Evolutionary conservation across 2,113 vertebrate species (phyloP).

Genomic region (Amblyopsis rosae): DNA sequence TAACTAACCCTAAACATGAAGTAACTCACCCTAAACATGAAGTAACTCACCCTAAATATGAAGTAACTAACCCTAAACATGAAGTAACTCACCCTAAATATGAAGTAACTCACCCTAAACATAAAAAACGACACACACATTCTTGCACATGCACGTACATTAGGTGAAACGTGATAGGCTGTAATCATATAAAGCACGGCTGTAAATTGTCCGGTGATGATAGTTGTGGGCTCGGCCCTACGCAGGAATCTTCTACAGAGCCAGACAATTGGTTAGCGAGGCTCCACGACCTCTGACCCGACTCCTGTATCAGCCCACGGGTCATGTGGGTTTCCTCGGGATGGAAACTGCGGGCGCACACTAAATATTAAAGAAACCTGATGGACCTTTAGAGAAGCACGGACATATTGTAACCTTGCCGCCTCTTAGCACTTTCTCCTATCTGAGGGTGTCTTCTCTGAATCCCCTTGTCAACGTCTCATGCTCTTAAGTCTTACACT

Average conservation of each 20-base stretch:
- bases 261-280: constrained; percentile 13
- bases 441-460: too few relatives aligned
- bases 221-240: constrained; percentile 63
- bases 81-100: too few relatives aligned
- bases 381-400: too few relatives aligned
- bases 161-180: constrained; percentile 53
- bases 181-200: constrained; percentile 70
- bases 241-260: constrained; percentile 34
- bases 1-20: too few relatives aligned
- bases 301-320: background rate
- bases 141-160: background rate
- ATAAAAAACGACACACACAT: background rate
- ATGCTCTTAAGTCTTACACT: too few relatives aligned
- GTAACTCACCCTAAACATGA: too few relatives aligned
- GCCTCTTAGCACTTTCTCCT: background rate
- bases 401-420: too few relatives aligned
- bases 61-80: too few relatives aligned
- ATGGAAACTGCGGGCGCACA: background rate
- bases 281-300: constrained; percentile 18
- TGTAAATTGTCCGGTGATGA: constrained; percentile 70
- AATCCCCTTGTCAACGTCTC: too few relatives aligned
- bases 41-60: too few relatives aligned
- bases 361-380: too few relatives aligned
- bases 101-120: background rate
- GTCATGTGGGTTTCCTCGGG: background rate